Evolutionary conservation across 2,113 vertebrate genomes (phyloP).

Genomic region (Stegostoma tigrinum): DNA sequence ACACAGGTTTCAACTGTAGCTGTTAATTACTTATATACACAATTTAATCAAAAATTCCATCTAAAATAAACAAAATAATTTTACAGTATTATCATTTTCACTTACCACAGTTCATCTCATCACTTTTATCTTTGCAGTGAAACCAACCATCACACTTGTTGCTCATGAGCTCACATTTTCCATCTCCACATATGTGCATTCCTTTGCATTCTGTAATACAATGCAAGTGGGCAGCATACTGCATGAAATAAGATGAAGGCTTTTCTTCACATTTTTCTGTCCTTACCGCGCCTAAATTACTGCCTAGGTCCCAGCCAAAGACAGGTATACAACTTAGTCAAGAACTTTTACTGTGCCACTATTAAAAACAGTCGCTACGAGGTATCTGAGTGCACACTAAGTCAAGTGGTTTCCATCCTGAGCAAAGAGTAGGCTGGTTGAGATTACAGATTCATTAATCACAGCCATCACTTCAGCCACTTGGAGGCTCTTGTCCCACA

Average conservation of each 20-base stretch:
- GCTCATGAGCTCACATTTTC: constrained; percentile 33
- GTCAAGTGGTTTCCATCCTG: neutral
- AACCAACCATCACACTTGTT: constrained; percentile 33
- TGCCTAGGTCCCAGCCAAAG: neutral
- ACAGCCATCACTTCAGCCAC: neutral
- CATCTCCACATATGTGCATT: constrained; percentile 27
- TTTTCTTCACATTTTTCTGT: neutral
- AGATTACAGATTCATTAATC: neutral
- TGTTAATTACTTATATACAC: too few species aligned
- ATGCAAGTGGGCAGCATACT: neutral
- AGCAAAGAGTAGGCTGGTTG: neutral
- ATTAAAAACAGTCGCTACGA: neutral
- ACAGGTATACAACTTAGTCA: neutral
- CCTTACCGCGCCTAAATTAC: neutral
- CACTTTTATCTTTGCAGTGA: constrained; percentile 35
- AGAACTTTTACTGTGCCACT: neutral
- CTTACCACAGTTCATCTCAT: constrained; percentile 36
- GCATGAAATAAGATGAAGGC: neutral
- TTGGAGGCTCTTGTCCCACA: too few species aligned
- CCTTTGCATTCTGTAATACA: constrained; percentile 28
- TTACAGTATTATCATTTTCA: neutral
- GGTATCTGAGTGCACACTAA: neutral
- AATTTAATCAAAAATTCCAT: neutral
- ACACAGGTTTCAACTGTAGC: too few species aligned
- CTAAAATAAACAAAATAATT: neutral